These are phyloP conservation scores for Prenolepis imparis DNA, from an alignment of 2,888 invertebrate genomes.

Conservation along the genomic window DNA sequence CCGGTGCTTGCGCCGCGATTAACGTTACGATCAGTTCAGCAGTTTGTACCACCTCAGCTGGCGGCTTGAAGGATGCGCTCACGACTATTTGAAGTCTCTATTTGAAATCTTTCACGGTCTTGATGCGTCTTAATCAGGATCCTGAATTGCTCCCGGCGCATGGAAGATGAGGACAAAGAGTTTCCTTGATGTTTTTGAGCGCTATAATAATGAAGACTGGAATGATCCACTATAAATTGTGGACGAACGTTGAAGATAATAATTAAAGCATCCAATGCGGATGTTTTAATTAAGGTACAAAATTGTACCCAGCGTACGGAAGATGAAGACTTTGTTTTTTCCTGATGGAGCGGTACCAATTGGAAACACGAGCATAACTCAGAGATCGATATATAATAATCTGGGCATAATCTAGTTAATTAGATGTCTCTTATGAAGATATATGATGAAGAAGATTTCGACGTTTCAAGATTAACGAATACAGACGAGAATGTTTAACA, in stretches of 20 bases:
- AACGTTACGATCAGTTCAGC: constrained; percentile 62
- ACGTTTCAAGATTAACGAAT: neutral
- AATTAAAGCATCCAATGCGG: neutral
- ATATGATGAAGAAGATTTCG: neutral
- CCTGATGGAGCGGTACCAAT: neutral
- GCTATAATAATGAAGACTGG: neutral
- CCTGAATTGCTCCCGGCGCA: neutral
- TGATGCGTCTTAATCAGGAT: constrained; percentile 2
- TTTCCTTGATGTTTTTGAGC: neutral
- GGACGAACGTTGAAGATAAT: neutral
- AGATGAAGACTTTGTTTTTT: neutral
- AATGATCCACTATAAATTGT: neutral
- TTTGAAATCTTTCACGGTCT: neutral
- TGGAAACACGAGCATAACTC: neutral
- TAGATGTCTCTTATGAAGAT: neutral
- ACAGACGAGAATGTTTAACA: neutral
- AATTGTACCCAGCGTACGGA: neutral
- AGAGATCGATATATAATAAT: neutral
- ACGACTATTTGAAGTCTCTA: neutral
- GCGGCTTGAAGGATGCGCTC: constrained; percentile 75
- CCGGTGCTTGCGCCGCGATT: constrained; percentile 82
- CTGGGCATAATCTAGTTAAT: constrained; percentile 4
- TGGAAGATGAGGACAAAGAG: neutral
- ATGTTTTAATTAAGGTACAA: neutral
- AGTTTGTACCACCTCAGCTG: constrained; percentile 78